Base-by-base conservation (phyloP, 2,113 vertebrate species). In the Leptodactylus fuscus region DNA sequence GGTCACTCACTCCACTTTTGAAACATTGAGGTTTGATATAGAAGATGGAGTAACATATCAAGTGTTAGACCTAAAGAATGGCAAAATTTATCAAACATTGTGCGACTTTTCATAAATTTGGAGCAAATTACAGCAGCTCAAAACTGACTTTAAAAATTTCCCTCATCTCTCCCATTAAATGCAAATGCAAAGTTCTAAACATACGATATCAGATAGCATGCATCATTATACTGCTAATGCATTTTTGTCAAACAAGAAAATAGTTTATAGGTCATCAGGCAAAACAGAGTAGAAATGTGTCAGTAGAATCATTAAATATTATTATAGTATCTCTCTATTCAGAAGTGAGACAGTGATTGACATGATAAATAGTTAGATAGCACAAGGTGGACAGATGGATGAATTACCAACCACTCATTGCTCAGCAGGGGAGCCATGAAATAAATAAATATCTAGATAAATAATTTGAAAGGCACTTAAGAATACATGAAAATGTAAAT, bases 401-500 rank as follows among this genome's bases (percentile, higher is more conserved):
- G 36, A 67, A 15, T 75, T 86, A 87, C 86, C 85, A 81, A 74
- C 65, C 86, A 67, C 83, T 83, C 55, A 73, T 82, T 53, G 75
- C 83, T 79, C 48, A 80, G 83, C 89, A 49, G 58, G 86, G 78
- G 88, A 48, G 76, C 87, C 81, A 41, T 65, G 49, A 90, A 89
- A 87, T 88, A 83, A 53, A 53, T 86, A 87, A 89, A 89, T 88
- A 81, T 86, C 77, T 87, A 77, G 74, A 58, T 62, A 83, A 12
- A 77, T 41, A 78, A 49, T 86, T 67, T 83, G 82, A 48, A 87
- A 92, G 88, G 88, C 91, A 91, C 88, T 88, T 87, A 87, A 91
- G 71, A 88, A 88, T 91, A 84, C 88, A 89, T 91, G 86, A 74
- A 89, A 82, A 91, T 85, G 88, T 90, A 88, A 88, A 89, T 90